Percentiles rank a stretch among this genome's conserved stretches.
Evolutionary conservation across 2,888 invertebrate genomes (phyloP).

Genomic region (Pseudolycoriella hygida): DNA sequence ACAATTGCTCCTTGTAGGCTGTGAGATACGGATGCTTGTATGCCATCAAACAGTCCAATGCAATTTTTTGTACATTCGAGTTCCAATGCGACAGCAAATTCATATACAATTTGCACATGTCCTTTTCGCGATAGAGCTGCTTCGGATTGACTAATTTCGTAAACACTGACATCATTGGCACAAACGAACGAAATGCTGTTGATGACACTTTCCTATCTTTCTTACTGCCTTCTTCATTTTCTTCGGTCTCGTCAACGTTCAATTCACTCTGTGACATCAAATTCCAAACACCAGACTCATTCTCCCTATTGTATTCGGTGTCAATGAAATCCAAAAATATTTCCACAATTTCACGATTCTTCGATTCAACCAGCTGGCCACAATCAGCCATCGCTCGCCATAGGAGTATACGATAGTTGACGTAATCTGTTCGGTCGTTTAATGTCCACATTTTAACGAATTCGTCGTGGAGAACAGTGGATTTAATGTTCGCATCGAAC

Average conservation of each 20-base stretch:
- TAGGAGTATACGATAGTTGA: slow-evolving; percentile 61
- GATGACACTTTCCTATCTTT: slow-evolving; percentile 7
- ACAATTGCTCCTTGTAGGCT: slow-evolving; percentile 66
- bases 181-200: slow-evolving; percentile 24
- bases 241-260: slow-evolving; percentile 20
- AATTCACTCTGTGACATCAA: slow-evolving; percentile 21
- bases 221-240: slow-evolving; percentile 9
- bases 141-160: slow-evolving; percentile 65
- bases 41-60: slow-evolving; percentile 69
- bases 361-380: slow-evolving; percentile 57
- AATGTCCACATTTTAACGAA: slow-evolving; percentile 1
- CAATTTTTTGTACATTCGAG: slow-evolving; percentile 61
- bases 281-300: slow-evolving; percentile 21
- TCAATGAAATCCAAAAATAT: slow-evolving; percentile 59
- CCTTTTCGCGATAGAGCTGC: slow-evolving; percentile 55
- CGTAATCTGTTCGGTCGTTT: slow-evolving; percentile 44
- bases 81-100: slow-evolving; percentile 68
- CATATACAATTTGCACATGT: slow-evolving; percentile 56
- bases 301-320: slow-evolving; percentile 38
- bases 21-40: slow-evolving; percentile 65
- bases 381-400: slow-evolving; percentile 63
- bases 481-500: neutral
- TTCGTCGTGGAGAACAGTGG: slow-evolving; percentile 3
- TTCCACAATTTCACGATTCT: slow-evolving; percentile 61
- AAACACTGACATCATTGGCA: slow-evolving; percentile 56